Base-by-base conservation (phyloP, 2,113 vertebrate genomes). In the Peromyscus maniculatus region DNA sequence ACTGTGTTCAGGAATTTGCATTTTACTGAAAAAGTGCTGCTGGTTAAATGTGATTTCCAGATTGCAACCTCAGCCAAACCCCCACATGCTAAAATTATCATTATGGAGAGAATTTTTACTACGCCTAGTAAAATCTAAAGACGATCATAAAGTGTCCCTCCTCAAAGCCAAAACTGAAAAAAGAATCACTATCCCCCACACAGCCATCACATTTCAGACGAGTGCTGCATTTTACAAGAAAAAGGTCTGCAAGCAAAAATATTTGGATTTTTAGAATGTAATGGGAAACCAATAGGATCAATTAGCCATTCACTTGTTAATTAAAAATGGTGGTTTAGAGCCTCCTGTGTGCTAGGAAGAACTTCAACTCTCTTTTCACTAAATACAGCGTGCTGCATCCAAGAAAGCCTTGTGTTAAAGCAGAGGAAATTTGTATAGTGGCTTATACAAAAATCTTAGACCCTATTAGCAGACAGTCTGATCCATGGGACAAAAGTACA, bases 401-500 rank as follows among this genome's bases (percentile, higher is more conserved):
- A 74, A 66, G 88, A 78, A 97, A 89, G 28, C 4, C 5, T 74
- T 57, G 31, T 28, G 15, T 75, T 74, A 79, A 43, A 75, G 33
- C 62, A 78, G 2, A 91, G 26, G 36, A 88, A 39, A 72, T 79
- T 31, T 94, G 11, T 64, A 66, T 36, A 78, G 57, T 72, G 16
- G 24, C 71, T 89, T 87, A 91, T 36, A 80, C 62, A 75, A 67
- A 74, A n/a, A 66, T 87, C 84, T 75, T 52, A 95, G 82, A 87
- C 5, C 69, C 89, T 97, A 97, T 96, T 90, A 98, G 97, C 15
- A 97, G 93, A 95, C 94, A 94, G 74, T 87, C 91, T 93, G 97
- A 97, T 93, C 94, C 94, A 97, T 91, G 98, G 98, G 86, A 62
- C 91, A 89, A 95, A 98, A 92, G 78, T 95, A 94, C 74, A 97